These are phyloP conservation scores for Hydropsyche betteni DNA, from an alignment of 2,888 invertebrate species.

Conservation along the genomic window DNA sequence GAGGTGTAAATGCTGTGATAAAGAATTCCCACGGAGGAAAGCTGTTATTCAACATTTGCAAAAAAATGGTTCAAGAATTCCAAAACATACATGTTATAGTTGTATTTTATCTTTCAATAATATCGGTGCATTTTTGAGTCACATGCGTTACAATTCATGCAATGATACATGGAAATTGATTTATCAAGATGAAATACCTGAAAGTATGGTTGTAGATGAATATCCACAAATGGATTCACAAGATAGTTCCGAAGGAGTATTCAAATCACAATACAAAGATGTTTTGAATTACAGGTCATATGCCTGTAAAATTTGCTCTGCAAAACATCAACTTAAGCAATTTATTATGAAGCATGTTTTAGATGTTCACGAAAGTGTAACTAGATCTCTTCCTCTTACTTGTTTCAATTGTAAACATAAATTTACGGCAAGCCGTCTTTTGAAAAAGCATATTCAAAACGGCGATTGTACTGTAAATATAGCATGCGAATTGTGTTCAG, in stretches of 20 bases:
- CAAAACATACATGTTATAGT: conserved; percentile 71
- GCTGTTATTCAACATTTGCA: conserved; percentile 66
- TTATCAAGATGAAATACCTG: conserved; percentile 64
- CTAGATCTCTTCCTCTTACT: conserved; percentile 59
- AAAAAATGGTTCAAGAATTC: conserved; percentile 67
- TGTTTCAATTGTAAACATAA: conserved; percentile 63
- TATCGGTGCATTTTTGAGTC: conserved; percentile 64
- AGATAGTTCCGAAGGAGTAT: conserved; percentile 54
- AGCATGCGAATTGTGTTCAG: conserved; percentile 64
- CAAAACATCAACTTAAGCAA: conserved; percentile 65
- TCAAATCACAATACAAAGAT: conserved; percentile 62
- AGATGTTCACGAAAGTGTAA: conserved; percentile 65
- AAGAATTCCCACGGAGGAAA: conserved; percentile 63
- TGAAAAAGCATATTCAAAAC: conserved; percentile 64
- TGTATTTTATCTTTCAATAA: conserved; percentile 69
- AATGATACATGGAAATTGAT: conserved; percentile 66
- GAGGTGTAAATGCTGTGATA: conserved; percentile 63
- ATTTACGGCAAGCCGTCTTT: conserved; percentile 62
- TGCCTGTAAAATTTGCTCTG: conserved; percentile 64
- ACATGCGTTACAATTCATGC: conserved; percentile 65
- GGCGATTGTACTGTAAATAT: conserved; percentile 70
- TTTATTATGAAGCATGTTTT: conserved; percentile 66
- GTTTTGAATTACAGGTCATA: conserved; percentile 65
- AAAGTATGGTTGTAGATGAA: conserved; percentile 61
- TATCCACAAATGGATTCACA: conserved; percentile 18